A percentile compares a stretch with the other conserved stretches of the same genome.
Evolutionary conservation across 2,113 vertebrate species (phyloP).

Genomic region (Muntiacus reevesi): DNA sequence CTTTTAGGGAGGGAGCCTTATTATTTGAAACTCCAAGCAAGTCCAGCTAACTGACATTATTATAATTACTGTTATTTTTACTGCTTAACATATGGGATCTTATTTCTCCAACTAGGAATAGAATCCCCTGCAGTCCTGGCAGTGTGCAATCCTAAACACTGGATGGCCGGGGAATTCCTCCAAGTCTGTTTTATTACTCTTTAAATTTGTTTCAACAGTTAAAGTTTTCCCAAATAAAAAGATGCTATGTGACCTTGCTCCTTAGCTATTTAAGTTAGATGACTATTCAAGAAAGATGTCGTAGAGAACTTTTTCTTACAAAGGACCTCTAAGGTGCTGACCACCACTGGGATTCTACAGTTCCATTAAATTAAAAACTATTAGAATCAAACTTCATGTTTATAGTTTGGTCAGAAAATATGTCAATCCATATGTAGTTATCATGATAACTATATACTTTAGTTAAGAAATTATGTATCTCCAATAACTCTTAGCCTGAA

Average conservation of each 20-base stretch:
- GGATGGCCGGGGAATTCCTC: fast-evolving
- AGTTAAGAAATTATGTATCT: background rate
- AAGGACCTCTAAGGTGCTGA: background rate
- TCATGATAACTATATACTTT: background rate
- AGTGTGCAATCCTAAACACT: background rate
- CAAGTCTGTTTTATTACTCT: background rate
- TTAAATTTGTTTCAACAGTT: background rate
- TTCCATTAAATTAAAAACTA: background rate
- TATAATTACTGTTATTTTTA: background rate
- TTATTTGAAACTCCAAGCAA: background rate
- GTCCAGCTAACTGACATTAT: background rate
- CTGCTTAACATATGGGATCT: background rate
- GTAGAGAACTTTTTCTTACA: background rate
- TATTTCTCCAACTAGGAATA: background rate
- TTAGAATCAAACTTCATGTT: background rate
- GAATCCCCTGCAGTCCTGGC: background rate
- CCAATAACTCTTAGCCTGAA: background rate
- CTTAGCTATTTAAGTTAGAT: background rate
- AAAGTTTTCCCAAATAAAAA: background rate
- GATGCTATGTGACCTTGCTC: background rate
- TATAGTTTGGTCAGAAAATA: background rate
- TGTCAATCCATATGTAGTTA: background rate
- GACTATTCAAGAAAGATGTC: background rate
- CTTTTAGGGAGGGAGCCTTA: background rate
- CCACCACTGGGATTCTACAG: background rate